Evolutionary conservation across 2,113 vertebrate species (phyloP), one percentile per base, ranked within the genome.

Genomic region (Emberiza fucata): DNA sequence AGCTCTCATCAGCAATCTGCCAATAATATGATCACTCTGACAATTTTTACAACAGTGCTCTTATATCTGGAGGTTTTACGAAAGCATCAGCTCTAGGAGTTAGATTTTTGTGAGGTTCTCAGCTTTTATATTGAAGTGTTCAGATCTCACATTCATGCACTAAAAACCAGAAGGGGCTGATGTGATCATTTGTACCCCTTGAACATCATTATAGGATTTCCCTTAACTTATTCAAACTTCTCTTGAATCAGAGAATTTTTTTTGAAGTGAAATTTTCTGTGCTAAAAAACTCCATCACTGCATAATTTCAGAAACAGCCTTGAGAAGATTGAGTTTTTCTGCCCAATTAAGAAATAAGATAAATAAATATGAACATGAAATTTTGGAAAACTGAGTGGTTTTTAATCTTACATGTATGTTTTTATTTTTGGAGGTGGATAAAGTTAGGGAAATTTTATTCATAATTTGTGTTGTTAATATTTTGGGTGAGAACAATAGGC

Each of bases 361-460:
- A 78, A 92, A 76, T 27, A 48, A 72, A 51, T 9, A 73, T 3
- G 1, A 81, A 63, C 3, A 15, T 10, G 12, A 9, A 37, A 47
- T 56, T 91, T 61, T 57, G 3, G 45, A 77, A 86, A 73, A 5
- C 1, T 33, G 8, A n/a, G 3, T 2, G 0, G 0, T 50, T 68
- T 79, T 66, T 42, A 37, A 47, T 53, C 6, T 18, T 73, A 20
- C 4, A 31, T n/a, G 12, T 3, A 16, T 11, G 16, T 22, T 29
- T 85, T 75, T 54, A 10, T 18, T 82, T 94, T 73, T 65, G 11
- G 3, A 45, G 25, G 8, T 27, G 8, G 29, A 51, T 27, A 59
- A 10, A 8, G 3, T 59, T 59, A 75, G 5, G 5, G 13, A 81
- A 21, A 50, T 39, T 45, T 66, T 33, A 51, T 35, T 81, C 4